Evolutionary conservation across 2,113 vertebrate genomes (phyloP), one percentile per base, ranked within the genome.

Genomic region (Larimichthys polyactis): DNA sequence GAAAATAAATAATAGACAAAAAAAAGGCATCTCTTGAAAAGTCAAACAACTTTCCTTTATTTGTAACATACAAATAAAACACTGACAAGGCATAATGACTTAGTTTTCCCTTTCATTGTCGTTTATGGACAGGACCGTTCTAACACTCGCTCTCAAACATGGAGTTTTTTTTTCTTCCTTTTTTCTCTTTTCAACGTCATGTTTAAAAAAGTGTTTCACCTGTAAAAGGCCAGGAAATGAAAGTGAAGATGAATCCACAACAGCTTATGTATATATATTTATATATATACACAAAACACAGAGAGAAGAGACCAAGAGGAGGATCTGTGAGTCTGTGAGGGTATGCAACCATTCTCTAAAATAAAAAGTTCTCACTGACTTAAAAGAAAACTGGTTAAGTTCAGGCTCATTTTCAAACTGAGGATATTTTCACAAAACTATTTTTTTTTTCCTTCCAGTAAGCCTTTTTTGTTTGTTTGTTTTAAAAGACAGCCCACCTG

Each of bases 51-150:
- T 93, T 94, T 93, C 88, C 85, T 95, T 94, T 93, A 94, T 94
- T 94, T 94, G 93, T 91, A 92, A 94, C 94, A 94, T 93, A 94
- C 94, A 95, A 96, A 96, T 93, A 92, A 94, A 95, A 95, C 94
- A 95, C 93, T 91, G 90, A 93, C 89, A 93, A 95, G 94, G 94
- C 94, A 92, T 90, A 94, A 95, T 91, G 90, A 94, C 90, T 90
- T 86, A 80, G 73, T 74, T 90, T 93, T 94, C 93, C 93, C 87
- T 94, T 95, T 94, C 90, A 87, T 89, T 85, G 85, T 91, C 73
- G 81, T 88, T 83, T 84, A 91, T 86, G 83, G 79, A 94, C 88
- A 92, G 80, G 89, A 94, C 90, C 36, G 36, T 40, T 86, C 43
- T 46, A 90, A 91, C 84, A 92, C 89, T 87, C 83, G 86, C 79